phyloP scores from a whole-genome alignment of 1,140 invertebrate genomes.

The Neodiprion pinetum region DNA sequence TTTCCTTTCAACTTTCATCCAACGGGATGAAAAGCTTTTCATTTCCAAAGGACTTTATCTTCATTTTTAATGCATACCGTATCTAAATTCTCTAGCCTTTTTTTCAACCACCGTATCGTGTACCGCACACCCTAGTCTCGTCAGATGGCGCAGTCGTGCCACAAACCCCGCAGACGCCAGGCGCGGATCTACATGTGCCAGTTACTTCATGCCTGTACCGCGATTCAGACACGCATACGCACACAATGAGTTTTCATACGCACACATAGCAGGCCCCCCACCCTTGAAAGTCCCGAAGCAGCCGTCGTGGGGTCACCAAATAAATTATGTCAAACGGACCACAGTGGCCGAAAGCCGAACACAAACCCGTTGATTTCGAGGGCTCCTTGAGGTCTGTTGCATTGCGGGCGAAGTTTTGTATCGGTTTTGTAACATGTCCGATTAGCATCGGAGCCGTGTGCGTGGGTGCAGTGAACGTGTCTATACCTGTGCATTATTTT shows the following conservation, averaged over 20 bases:
- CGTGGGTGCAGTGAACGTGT: slow-evolving; percentile 29
- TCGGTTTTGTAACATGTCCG: slow-evolving; percentile 11
- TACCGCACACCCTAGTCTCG: no score
- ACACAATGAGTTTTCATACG: not conserved
- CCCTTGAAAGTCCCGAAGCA: slow-evolving; percentile 31
- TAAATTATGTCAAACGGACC: slow-evolving; percentile 51
- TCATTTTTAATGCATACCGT: no score
- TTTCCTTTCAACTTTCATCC: no score
- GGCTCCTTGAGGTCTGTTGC: slow-evolving; percentile 8
- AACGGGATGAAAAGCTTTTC: no score
- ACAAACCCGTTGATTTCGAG: slow-evolving; percentile 16
- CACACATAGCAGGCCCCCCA: slow-evolving; percentile 19
- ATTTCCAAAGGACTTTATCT: no score
- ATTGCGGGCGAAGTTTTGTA: slow-evolving; percentile 1
- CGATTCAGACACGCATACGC: no score
- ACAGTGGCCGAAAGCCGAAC: slow-evolving; percentile 25
- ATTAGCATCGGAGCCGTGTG: not conserved
- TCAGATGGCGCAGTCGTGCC: no score
- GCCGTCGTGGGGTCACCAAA: slow-evolving; percentile 44
- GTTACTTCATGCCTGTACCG: no score
- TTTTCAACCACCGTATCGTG: no score
- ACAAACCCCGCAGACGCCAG: no score
- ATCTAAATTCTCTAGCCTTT: no score
- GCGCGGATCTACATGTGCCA: no score
- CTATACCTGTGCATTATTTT: slow-evolving; percentile 32